Evolutionary conservation across 37 sponge, comb jelly and placozoan genomes (phyloP).

Genomic region (Hormiphora californensis): DNA sequence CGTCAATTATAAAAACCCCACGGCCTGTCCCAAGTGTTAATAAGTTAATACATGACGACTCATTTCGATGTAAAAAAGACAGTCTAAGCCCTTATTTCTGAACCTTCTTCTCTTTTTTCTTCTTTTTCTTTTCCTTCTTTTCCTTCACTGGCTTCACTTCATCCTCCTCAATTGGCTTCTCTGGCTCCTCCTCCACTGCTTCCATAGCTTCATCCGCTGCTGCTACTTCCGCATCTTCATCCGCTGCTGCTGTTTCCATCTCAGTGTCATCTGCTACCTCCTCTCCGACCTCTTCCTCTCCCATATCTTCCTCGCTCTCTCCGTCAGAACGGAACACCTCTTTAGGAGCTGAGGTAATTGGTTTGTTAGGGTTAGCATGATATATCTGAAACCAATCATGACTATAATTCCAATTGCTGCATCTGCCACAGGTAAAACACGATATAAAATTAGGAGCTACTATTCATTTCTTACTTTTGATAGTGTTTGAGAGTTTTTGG

Average conservation of each 20-base stretch:
- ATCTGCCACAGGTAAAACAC: neutral
- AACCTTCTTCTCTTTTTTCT: too few species aligned
- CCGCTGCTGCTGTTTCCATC: too few species aligned
- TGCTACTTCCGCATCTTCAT: neutral
- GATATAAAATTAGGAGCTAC: neutral
- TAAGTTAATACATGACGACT: too few species aligned
- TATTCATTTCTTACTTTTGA: slow-evolving; percentile 8
- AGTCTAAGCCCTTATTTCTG: too few species aligned
- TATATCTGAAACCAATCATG: neutral
- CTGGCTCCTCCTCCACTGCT: neutral
- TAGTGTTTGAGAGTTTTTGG: slow-evolving; percentile 65
- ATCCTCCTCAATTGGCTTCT: too few species aligned
- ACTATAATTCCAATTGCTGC: neutral
- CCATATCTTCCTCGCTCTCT: neutral
- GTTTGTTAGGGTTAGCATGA: too few species aligned
- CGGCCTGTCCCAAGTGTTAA: too few species aligned
- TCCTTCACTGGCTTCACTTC: too few species aligned
- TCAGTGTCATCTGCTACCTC: neutral
- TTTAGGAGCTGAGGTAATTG: neutral
- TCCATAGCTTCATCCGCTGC: neutral
- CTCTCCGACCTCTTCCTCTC: neutral
- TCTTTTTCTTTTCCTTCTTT: too few species aligned
- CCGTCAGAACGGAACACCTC: neutral
- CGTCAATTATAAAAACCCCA: too few species aligned
- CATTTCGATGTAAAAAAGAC: too few species aligned